These are phyloP conservation scores for Cyrtonyx montezumae DNA, from an alignment of 2,113 vertebrate genomes.

Conservation along the genomic window DNA sequence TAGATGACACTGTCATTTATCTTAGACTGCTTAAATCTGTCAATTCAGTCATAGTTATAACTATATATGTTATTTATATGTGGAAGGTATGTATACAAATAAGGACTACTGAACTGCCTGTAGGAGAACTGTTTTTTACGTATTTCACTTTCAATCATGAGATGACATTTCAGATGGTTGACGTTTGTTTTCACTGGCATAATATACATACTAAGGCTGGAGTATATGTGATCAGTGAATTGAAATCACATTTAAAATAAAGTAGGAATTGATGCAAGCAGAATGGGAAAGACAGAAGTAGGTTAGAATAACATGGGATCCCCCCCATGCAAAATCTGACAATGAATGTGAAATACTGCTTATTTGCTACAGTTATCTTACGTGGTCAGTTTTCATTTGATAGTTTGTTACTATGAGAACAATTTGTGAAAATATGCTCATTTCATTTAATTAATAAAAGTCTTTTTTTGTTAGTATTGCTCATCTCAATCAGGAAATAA, in stretches of 20 bases:
- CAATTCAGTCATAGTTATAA: neutral
- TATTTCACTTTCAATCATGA: slow-evolving; percentile 9
- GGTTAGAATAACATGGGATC: too few relatives aligned
- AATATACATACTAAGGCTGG: neutral
- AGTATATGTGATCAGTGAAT: neutral
- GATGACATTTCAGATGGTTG: neutral
- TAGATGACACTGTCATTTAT: slow-evolving; percentile 3
- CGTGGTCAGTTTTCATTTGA: neutral
- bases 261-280: neutral
- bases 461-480: neutral
- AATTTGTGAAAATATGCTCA: neutral
- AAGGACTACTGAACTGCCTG: neutral
- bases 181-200: neutral
- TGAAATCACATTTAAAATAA: neutral
- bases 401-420: neutral
- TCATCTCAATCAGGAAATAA: neutral
- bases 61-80: slow-evolving; percentile 18
- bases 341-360: neutral
- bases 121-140: neutral
- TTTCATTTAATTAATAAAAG: neutral
- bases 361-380: neutral
- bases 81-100: neutral
- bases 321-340: neutral
- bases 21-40: neutral
- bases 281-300: neutral